phyloP scores from a whole-genome alignment of 30 jellyfish, hydroid and myxozoan species.

The Aurelia sp. region DNA sequence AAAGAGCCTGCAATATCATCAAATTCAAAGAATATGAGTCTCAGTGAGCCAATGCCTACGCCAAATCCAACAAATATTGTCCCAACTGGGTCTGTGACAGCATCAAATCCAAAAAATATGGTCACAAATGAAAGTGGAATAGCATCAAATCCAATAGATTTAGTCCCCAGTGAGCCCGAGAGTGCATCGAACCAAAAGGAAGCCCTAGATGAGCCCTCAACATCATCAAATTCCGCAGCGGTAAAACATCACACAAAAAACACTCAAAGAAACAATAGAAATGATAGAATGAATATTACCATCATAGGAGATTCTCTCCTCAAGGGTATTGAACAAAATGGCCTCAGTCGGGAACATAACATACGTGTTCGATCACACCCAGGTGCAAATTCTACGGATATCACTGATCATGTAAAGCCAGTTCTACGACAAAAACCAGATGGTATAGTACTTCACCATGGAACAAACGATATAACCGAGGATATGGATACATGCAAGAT shows the following conservation, averaged over 20 bases:
- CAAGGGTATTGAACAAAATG: conserved; percentile 32
- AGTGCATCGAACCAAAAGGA: not conserved
- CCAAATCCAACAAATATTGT: too few relatives aligned
- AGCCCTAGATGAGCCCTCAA: not conserved
- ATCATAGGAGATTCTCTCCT: conserved; percentile 34
- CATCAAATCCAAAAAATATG: too few relatives aligned
- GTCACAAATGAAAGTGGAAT: too few relatives aligned
- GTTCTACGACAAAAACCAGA: conserved; percentile 35
- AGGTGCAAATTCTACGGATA: conserved; percentile 15
- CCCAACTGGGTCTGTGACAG: too few relatives aligned
- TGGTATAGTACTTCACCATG: conserved; percentile 23
- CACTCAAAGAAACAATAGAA: not conserved
- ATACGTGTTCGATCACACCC: conserved; percentile 40
- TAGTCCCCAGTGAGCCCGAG: not conserved
- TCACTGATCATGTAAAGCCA: conserved; percentile 21
- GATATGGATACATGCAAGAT: conserved; percentile 21
- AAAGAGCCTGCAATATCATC: too few relatives aligned
- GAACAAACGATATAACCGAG: conserved; percentile 23
- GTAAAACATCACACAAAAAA: not conserved
- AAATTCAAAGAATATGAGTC: too few relatives aligned
- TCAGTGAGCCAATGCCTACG: too few relatives aligned
- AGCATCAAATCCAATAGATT: too few relatives aligned
- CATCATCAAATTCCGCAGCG: conserved; percentile 13
- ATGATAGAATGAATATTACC: conserved; percentile 37
- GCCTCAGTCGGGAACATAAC: conserved; percentile 35